Percentiles rank a stretch among this genome's conserved stretches.
Evolutionary conservation across 2,113 vertebrate genomes (phyloP).

Genomic region (Craseonycteris thonglongyai): DNA sequence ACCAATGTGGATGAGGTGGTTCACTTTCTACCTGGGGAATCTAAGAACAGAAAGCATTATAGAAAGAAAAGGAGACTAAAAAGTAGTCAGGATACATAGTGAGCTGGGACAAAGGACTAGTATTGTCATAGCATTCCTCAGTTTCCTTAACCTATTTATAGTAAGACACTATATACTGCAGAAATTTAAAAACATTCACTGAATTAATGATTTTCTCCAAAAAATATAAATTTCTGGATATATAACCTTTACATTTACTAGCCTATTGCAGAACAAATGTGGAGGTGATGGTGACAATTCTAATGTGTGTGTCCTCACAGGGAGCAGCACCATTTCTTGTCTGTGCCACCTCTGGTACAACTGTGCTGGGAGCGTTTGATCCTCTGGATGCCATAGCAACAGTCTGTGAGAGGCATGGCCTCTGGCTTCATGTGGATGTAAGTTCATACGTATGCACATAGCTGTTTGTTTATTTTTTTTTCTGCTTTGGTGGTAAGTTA

Average conservation of each 20-base stretch:
- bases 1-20: not conserved
- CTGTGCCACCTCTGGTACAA: constrained; percentile 86
- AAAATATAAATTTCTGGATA: not conserved
- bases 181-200: not conserved
- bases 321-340: constrained; percentile 86
- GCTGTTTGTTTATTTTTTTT: not conserved
- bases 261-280: not conserved
- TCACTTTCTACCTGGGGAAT: not conserved
- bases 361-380: constrained; percentile 87
- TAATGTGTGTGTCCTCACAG: constrained; percentile 74
- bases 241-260: not conserved
- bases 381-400: constrained; percentile 84
- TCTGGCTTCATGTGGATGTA: constrained; percentile 89
- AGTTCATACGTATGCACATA: constrained; percentile 62
- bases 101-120: not conserved
- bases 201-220: not conserved
- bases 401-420: constrained; percentile 80
- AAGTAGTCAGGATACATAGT: not conserved
- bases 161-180: not conserved
- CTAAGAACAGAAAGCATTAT: not conserved
- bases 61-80: not conserved
- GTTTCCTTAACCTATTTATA: not conserved
- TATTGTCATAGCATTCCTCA: not conserved
- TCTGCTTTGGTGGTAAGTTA: not conserved
- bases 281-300: not conserved